Evolutionary conservation across 1,140 invertebrate genomes (phyloP), one percentile per base, ranked within the genome.

Genomic region (Bacillus rossius): DNA sequence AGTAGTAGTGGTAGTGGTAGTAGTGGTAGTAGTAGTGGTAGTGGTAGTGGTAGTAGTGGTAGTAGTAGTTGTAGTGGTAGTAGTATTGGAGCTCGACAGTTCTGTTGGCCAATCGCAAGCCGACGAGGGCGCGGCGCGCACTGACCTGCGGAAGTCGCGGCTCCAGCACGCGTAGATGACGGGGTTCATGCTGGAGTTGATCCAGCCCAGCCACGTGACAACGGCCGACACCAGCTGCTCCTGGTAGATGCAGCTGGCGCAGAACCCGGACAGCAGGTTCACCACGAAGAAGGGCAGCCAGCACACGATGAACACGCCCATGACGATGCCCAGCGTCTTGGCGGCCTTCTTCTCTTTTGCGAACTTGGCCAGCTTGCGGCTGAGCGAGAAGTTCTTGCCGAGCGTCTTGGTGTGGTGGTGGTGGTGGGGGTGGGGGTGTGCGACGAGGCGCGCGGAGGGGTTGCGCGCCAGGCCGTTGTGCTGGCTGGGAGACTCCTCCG

Each of bases 261-360:
- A 97, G 67, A 97, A 87, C 0, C 94, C 95, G 8, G 91, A 91
- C 64, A 96, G 73, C 57, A 95, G 80, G 74, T 99, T 98, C 54
- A 98, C 89, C 42, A 98, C 91, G 75, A 99, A 99, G 76, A 99
- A 99, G 34, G 97, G 97, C 61, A 98, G 77, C 94, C 94, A 96
- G 71, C 96, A 99, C 49, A 98, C 83, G 66, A 98, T 96, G 74
- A 99, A 99, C 29, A 97, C 95, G n/a, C 97, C 97, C 89, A 95
- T 95, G 54, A 94, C 90, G 65, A 96, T 94, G 34, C 93, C 93
- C 54, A 96, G 75, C 1, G 93, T 96, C 69, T 96, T 95, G 1
- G 94, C 94, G 3, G 94, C 94, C 71, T 97, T 98, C 73, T 97
- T 96, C 71, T 98, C 93, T 71, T 94, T 91, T 20, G 91, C 89